Conservation (phyloP, 2,888 invertebrate genomes). For the Salpingus planirostris region DNA sequence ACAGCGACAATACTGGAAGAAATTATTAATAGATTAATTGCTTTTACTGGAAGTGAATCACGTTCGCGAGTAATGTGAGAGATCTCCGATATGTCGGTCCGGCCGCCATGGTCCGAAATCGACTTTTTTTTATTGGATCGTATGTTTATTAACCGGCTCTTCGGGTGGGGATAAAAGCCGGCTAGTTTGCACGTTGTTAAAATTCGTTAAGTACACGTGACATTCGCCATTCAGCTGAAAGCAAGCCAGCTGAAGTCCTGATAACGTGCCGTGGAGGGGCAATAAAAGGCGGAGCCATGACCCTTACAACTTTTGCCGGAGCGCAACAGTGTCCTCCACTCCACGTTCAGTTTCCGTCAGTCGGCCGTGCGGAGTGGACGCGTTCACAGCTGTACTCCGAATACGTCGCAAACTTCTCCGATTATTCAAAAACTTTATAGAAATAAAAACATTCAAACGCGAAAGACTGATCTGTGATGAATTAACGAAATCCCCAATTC, state of each 20-base stretch:
- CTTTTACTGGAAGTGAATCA: too few relatives aligned
- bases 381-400: slow-evolving; percentile 3
- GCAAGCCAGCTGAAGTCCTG: slow-evolving; percentile 32
- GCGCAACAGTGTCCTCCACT: slow-evolving; percentile 25
- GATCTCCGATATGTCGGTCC: too few relatives aligned
- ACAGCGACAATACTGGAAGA: too few relatives aligned
- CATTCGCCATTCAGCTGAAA: slow-evolving; percentile 34
- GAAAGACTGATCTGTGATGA: slow-evolving; percentile 18
- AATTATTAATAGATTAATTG: too few relatives aligned
- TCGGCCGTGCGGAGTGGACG: slow-evolving; percentile 14
- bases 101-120: too few relatives aligned
- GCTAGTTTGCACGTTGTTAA: slow-evolving; percentile 33
- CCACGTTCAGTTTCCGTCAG: slow-evolving; percentile 24
- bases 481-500: slow-evolving; percentile 15
- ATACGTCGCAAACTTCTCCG: neutral
- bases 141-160: too few relatives aligned
- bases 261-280: slow-evolving; percentile 26
- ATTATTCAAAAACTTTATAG: neutral
- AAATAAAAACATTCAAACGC: neutral
- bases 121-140: too few relatives aligned
- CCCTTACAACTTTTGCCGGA: slow-evolving; percentile 31
- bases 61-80: too few relatives aligned
- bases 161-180: slow-evolving; percentile 20
- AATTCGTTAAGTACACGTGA: slow-evolving; percentile 33
- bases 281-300: slow-evolving; percentile 32